Percentiles rank a stretch among this genome's conserved stretches.
Conservation (phyloP, 1,140 invertebrate genomes). For the Bombus turneri region DNA sequence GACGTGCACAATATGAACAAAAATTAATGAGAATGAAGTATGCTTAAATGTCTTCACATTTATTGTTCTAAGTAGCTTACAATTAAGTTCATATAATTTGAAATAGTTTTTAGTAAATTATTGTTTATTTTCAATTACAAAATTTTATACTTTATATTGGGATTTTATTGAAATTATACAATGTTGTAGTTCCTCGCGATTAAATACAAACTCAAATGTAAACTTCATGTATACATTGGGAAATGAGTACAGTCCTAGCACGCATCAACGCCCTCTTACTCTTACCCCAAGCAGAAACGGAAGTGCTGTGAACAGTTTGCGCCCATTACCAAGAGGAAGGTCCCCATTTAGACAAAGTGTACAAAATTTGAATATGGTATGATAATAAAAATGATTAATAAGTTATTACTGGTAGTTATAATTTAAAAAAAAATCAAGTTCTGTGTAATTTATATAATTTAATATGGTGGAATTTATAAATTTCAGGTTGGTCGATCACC, state of each 20-base stretch:
- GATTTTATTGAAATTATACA: slow-evolving; percentile 29
- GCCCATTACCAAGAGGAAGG: slow-evolving; percentile 72
- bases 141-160: background rate
- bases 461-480: background rate
- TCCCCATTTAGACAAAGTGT: slow-evolving; percentile 73
- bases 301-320: slow-evolving; percentile 43
- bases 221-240: slow-evolving; percentile 76
- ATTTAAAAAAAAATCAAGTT: background rate
- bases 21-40: slow-evolving; percentile 81
- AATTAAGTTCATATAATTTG: background rate
- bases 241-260: slow-evolving; percentile 57
- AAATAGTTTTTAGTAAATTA: background rate
- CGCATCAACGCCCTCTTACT: slow-evolving; percentile 65
- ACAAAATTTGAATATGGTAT: slow-evolving; percentile 70
- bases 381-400: slow-evolving; percentile 7
- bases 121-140: background rate
- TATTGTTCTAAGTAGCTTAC: background rate
- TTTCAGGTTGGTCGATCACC: slow-evolving; percentile 64
- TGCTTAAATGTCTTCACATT: slow-evolving; percentile 48
- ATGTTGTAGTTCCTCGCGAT: slow-evolving; percentile 69
- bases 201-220: slow-evolving; percentile 68
- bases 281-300: slow-evolving; percentile 51
- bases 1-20: slow-evolving; percentile 77
- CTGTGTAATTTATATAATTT: background rate
- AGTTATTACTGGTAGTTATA: too few relatives aligned